Evolutionary conservation across 2,797 vertebrate genomes (phyloP).

Genomic region (Takifugu rubripes): DNA sequence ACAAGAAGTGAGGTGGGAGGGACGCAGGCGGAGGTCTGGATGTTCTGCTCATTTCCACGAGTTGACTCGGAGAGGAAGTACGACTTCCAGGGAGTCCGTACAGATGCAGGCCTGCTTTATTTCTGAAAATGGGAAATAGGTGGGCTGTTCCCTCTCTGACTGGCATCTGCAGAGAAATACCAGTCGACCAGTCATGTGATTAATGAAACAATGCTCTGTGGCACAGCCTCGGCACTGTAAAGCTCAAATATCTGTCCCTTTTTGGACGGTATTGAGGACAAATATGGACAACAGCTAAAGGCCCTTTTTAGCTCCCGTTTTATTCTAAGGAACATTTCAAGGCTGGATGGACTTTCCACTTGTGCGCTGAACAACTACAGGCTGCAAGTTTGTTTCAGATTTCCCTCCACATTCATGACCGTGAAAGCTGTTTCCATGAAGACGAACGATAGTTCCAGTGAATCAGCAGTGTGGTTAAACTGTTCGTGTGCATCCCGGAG

Average conservation of each 20-base stretch:
- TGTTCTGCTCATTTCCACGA: constrained; percentile 27
- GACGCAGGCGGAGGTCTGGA: constrained; percentile 29
- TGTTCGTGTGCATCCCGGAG: constrained; percentile 34
- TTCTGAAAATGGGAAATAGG: background rate
- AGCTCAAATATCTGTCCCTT: too few species aligned
- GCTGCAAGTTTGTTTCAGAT: background rate
- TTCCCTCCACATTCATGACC: background rate
- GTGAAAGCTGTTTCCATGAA: constrained; percentile 1
- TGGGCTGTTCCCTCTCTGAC: too few species aligned
- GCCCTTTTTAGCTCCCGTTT: too few species aligned
- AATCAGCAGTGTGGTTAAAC: constrained; percentile 32
- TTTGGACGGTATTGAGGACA: too few species aligned
- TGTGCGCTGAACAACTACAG: background rate
- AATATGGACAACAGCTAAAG: too few species aligned
- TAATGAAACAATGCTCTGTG: too few species aligned
- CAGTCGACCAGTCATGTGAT: too few species aligned
- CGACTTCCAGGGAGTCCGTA: constrained; percentile 49
- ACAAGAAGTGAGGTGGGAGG: constrained; percentile 4
- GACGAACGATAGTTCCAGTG: constrained; percentile 2
- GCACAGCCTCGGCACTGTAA: too few species aligned
- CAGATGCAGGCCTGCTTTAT: constrained; percentile 12
- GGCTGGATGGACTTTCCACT: background rate
- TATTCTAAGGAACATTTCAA: background rate
- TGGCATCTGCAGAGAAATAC: too few species aligned
- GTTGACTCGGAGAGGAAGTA: constrained; percentile 58